Base-by-base conservation (phyloP, 64 coral and sea anemone genomes). In the Hydrozoanthus tunicans region DNA sequence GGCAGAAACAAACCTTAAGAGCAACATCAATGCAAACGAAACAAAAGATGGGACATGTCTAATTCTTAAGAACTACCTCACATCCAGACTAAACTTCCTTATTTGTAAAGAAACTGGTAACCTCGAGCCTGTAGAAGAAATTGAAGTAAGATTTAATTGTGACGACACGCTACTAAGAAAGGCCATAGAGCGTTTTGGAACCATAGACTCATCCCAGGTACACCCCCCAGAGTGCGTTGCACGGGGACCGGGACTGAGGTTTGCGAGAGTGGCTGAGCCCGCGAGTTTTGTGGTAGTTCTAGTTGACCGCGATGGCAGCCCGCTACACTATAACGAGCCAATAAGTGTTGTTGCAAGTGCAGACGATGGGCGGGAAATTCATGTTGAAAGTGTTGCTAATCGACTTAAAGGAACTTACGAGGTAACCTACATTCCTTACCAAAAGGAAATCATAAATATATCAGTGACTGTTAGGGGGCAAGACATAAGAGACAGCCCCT, bases 241-340 rank as follows among this genome's bases (percentile, higher is more conserved):
- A 61, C 86, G 92, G 5, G 92, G 92, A 52, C 80, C 80, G 2
- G 92, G 92, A 5, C 17, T 93, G 14, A 81, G 89, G 66, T 78
- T 86, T 67, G 92, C 92, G 8, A 13, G 56, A 15, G 77, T 79
- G 5, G 71, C 77, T n/a, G 85, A 93, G 66, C 76, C 91, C 17
- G 89, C 86, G 12, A 89, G 61, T 13, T 93, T 93, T 89, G 85
- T 89, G 32, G 85, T 93, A 51, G 78, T 93, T 76, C 66, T 93
- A 15, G 72, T 72, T 64, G 78, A 93, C 67, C 78, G 65, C 15
- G 73, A 90, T 56, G 92, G 92, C 9, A 81, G 82, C 15, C 76
- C 60, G 24, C 3, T 58, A 71, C 56, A 73, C 9, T 78, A 81
- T 32, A 90, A 17, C 8, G 86, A 70, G 20, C 24, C 52, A 5